A percentile compares a stretch with the other conserved stretches of the same genome.
Conservation (phyloP, 2,113 vertebrate species). For the Thryonomys swinderianus region DNA sequence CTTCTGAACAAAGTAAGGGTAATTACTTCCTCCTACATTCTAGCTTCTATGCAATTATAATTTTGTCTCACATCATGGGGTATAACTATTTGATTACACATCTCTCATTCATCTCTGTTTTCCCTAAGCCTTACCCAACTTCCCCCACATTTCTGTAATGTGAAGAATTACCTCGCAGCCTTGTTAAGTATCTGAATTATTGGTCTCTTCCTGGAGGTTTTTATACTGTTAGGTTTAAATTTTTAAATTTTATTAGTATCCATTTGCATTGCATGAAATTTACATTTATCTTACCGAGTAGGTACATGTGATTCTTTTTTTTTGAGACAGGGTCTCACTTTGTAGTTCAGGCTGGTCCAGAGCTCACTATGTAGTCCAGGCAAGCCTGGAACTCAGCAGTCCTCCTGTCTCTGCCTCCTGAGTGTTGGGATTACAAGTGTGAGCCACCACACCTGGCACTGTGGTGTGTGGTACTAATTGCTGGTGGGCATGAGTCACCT, state of each 20-base stretch:
- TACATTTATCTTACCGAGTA: neutral
- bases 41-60: neutral
- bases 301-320: neutral
- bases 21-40: neutral
- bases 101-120: neutral
- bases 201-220: neutral
- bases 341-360: too few relatives aligned
- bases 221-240: neutral
- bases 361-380: too few relatives aligned
- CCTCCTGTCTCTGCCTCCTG: too few relatives aligned
- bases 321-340: too few relatives aligned
- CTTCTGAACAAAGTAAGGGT: neutral
- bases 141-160: neutral
- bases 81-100: neutral
- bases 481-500: too few relatives aligned
- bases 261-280: neutral
- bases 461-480: too few relatives aligned
- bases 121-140: neutral
- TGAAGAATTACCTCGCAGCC: neutral
- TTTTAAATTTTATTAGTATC: neutral
- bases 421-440: too few relatives aligned
- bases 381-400: too few relatives aligned
- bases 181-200: slow-evolving; percentile 16
- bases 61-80: neutral
- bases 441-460: too few relatives aligned